Conservation (phyloP, 2,113 vertebrate genomes). For the Perca flavescens region DNA sequence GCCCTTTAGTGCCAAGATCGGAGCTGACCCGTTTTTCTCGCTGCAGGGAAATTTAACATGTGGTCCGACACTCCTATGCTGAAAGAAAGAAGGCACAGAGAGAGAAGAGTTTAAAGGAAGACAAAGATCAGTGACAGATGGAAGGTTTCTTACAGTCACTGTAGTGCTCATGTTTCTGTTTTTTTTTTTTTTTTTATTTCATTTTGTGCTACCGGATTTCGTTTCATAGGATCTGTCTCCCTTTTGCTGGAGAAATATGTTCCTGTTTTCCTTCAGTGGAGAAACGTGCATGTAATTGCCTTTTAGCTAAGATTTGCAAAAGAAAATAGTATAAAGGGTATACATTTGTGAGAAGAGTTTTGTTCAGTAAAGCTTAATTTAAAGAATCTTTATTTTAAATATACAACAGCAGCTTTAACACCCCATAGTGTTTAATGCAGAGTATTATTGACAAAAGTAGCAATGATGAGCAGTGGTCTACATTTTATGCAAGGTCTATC, state of each 20-base stretch:
- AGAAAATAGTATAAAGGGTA: background rate
- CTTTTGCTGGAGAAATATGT: background rate
- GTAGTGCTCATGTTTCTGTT: slow-evolving; percentile 30
- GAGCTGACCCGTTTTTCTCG: slow-evolving; percentile 52
- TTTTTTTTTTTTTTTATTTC: slow-evolving; percentile 29
- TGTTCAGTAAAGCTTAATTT: slow-evolving; percentile 25
- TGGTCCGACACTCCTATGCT: slow-evolving; percentile 33
- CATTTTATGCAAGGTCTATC: slow-evolving; percentile 33
- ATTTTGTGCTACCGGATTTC: background rate
- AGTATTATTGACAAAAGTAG: slow-evolving; percentile 1
- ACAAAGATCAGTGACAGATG: slow-evolving; percentile 20
- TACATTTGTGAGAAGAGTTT: background rate
- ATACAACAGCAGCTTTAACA: background rate
- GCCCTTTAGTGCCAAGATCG: slow-evolving; percentile 57
- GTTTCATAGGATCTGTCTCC: background rate
- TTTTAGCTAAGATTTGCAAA: slow-evolving; percentile 21
- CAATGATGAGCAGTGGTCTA: slow-evolving; percentile 5
- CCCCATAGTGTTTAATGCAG: background rate
- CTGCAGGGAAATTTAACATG: slow-evolving; percentile 11
- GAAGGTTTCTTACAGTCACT: slow-evolving; percentile 25
- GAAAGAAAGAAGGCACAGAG: slow-evolving; percentile 24
- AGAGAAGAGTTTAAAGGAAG: slow-evolving; percentile 22
- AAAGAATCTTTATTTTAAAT: slow-evolving; percentile 19
- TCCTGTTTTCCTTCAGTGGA: slow-evolving; percentile 20
- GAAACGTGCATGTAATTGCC: background rate